phyloP scores from a whole-genome alignment of 2,797 vertebrate species.

The Helarctos malayanus region DNA sequence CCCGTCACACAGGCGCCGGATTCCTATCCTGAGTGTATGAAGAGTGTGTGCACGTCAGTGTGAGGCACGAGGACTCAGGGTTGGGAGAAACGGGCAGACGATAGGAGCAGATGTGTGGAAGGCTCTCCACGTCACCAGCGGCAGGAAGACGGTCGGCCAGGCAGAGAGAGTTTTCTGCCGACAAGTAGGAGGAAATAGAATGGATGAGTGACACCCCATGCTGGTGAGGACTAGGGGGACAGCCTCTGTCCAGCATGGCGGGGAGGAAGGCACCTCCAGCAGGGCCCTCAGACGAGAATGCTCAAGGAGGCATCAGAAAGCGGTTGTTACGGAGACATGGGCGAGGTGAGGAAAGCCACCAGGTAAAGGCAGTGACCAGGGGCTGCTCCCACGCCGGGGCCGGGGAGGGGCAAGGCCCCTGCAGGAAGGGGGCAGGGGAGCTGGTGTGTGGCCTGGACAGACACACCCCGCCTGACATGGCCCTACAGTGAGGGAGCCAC shows the following conservation, averaged over 20 bases:
- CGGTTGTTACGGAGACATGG: background rate
- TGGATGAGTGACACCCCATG: fast-evolving
- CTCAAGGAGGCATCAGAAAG: background rate
- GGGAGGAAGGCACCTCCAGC: background rate
- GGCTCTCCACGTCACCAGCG: background rate
- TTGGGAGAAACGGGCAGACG: fast-evolving
- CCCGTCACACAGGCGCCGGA: background rate
- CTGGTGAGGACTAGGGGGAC: fast-evolving
- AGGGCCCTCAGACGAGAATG: no score
- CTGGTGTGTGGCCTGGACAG: background rate
- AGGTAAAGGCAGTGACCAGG: background rate
- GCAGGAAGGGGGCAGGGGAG: background rate
- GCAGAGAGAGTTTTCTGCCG: no score
- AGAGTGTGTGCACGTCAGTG: background rate
- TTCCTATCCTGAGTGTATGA: background rate
- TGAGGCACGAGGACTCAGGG: background rate
- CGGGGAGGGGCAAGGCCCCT: background rate
- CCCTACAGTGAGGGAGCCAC: background rate
- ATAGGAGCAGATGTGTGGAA: background rate
- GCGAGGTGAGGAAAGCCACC: background rate
- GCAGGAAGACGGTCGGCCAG: background rate
- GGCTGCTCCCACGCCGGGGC: fast-evolving
- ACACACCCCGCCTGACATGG: fast-evolving
- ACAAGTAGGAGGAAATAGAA: background rate
- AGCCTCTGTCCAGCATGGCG: background rate